phyloP scores from a whole-genome alignment of 1,140 invertebrate species.

The Homalodisca vitripennis region DNA sequence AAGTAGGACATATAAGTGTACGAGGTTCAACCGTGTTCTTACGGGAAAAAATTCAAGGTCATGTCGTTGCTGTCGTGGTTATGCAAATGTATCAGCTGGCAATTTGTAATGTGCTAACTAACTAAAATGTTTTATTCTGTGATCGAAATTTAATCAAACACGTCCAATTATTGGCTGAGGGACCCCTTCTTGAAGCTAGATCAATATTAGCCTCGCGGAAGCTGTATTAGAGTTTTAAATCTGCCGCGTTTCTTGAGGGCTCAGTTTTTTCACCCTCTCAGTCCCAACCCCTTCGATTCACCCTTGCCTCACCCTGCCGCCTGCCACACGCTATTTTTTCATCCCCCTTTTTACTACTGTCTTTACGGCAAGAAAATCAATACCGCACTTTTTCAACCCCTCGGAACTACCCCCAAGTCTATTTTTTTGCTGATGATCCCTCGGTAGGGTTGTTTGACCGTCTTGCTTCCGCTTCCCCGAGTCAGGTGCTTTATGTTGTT shows the following conservation, averaged over 20 bases:
- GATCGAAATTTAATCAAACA: too few relatives aligned
- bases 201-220: slow-evolving; percentile 1
- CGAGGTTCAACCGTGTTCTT: too few relatives aligned
- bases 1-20: too few relatives aligned
- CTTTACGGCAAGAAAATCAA: slow-evolving; percentile 31
- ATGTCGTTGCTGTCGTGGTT: too few relatives aligned
- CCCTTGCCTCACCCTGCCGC: slow-evolving; percentile 29
- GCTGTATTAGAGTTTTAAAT: slow-evolving; percentile 23
- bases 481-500: slow-evolving; percentile 18
- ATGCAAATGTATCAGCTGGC: too few relatives aligned
- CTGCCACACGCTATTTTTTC: slow-evolving; percentile 30
- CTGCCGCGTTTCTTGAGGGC: slow-evolving; percentile 22
- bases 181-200: not conserved
- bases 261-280: slow-evolving; percentile 18
- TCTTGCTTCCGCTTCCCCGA: not conserved
- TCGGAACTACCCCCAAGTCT: slow-evolving; percentile 28
- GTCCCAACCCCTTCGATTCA: slow-evolving; percentile 24
- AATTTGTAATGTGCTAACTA: too few relatives aligned
- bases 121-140: too few relatives aligned
- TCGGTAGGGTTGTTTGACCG: slow-evolving; percentile 11
- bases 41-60: too few relatives aligned
- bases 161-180: too few relatives aligned
- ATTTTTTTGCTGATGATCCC: slow-evolving; percentile 21
- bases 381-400: slow-evolving; percentile 29
- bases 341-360: slow-evolving; percentile 31